Conservation (phyloP, 2,113 vertebrate species). For the Alligator mississippiensis region DNA sequence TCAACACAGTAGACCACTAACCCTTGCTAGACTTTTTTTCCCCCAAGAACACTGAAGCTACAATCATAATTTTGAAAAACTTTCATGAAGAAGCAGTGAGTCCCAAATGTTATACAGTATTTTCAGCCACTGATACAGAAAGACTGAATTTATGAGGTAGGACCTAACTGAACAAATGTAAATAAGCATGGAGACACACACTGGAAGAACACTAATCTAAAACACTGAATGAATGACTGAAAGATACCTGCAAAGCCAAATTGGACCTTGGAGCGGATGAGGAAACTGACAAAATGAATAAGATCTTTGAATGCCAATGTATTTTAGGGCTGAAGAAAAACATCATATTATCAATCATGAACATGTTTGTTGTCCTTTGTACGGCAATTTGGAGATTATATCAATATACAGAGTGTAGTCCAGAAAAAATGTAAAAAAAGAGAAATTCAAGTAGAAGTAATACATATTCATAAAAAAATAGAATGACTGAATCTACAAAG, state of each 20-base stretch:
- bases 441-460: not conserved
- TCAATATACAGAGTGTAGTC: not conserved
- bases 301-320: not conserved
- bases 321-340: not conserved
- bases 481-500: not conserved
- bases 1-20: slow-evolving; percentile 6
- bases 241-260: slow-evolving; percentile 1
- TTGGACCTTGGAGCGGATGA: not conserved
- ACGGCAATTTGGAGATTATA: accelerated
- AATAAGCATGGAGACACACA: slow-evolving; percentile 61
- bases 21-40: no score
- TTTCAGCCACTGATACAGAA: not conserved
- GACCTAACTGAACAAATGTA: not conserved
- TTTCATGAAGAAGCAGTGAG: not conserved
- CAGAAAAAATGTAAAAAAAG: not conserved
- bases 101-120: not conserved
- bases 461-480: not conserved
- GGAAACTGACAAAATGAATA: not conserved
- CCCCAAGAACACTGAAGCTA: not conserved
- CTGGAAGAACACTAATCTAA: slow-evolving; percentile 64
- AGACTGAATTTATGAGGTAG: not conserved
- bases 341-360: not conserved
- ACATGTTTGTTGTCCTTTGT: not conserved
- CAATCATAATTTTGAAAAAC: not conserved
- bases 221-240: slow-evolving; percentile 38